Evolutionary conservation across 2,113 vertebrate genomes (phyloP).

Genomic region (Mohoua ochrocephala): DNA sequence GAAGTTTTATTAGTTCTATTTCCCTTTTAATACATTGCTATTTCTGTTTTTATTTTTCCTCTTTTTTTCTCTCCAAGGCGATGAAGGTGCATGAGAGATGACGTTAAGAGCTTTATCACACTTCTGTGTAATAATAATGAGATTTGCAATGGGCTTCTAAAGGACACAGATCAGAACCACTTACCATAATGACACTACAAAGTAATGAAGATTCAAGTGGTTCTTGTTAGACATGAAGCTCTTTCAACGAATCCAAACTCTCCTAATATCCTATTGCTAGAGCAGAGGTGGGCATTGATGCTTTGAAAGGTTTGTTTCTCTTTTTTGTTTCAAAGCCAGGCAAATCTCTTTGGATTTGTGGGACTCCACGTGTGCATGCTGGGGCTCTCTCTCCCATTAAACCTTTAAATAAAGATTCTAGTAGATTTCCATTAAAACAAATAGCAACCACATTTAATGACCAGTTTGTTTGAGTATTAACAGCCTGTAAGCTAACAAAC

Average conservation of each 20-base stretch:
- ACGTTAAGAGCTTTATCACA: constrained; percentile 64
- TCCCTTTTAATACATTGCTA: background rate
- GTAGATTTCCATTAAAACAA: constrained; percentile 75
- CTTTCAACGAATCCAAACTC: constrained; percentile 48
- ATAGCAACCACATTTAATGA: constrained; percentile 76
- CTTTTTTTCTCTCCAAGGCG: background rate
- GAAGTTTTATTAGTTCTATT: background rate
- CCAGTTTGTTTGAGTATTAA: constrained; percentile 78
- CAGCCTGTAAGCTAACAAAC: constrained; percentile 79
- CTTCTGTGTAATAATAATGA: constrained; percentile 70
- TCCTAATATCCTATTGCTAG: constrained; percentile 30
- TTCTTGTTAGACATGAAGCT: constrained; percentile 66
- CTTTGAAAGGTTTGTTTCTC: background rate
- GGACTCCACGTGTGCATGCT: constrained; percentile 43
- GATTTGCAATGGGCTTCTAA: constrained; percentile 53
- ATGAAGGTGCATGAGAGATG: constrained; percentile 48
- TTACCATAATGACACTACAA: constrained; percentile 71
- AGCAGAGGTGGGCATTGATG: constrained; percentile 14
- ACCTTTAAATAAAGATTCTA: constrained; percentile 64
- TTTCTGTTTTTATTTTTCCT: background rate
- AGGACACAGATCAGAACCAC: constrained; percentile 65
- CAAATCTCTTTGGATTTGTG: constrained; percentile 19
- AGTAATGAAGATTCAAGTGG: constrained; percentile 76
- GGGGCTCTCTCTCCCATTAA: constrained; percentile 50
- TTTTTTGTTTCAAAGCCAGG: constrained; percentile 31